Conservation (phyloP, 30 jellyfish, hydroid and myxozoan genomes). For the Pseudorhiza aurosa region DNA sequence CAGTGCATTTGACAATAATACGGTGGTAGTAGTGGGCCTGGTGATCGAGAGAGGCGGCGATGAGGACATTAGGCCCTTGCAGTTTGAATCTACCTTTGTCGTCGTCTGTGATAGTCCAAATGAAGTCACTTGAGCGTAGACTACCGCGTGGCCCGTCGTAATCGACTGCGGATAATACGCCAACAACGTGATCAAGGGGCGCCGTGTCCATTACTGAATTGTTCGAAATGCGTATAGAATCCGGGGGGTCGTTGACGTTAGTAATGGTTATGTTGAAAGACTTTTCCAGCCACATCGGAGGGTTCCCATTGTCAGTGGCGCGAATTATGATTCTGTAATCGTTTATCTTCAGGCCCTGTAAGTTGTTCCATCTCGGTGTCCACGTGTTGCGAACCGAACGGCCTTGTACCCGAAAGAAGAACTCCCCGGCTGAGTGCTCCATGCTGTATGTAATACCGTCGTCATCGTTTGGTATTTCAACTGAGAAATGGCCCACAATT, state of each 20-base stretch:
- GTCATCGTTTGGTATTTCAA: slow-evolving; percentile 8
- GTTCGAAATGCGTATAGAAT: slow-evolving; percentile 60
- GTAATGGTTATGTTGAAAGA: slow-evolving; percentile 44
- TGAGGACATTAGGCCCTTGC: slow-evolving; percentile 60
- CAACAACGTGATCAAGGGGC: slow-evolving; percentile 58
- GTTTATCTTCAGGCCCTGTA: slow-evolving; percentile 31
- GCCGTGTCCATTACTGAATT: slow-evolving; percentile 68
- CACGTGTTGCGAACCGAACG: slow-evolving; percentile 49
- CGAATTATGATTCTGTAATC: slow-evolving; percentile 50
- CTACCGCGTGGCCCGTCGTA: slow-evolving; percentile 74
- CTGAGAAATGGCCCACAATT: slow-evolving; percentile 69
- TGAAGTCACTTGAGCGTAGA: slow-evolving; percentile 63
- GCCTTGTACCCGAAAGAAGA: slow-evolving; percentile 47
- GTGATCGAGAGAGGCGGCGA: slow-evolving; percentile 41
- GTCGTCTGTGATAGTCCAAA: slow-evolving; percentile 68
- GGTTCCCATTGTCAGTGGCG: slow-evolving; percentile 81
- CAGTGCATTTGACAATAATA: slow-evolving; percentile 75
- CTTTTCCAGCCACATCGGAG: slow-evolving; percentile 74
- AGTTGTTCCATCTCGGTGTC: slow-evolving; percentile 68
- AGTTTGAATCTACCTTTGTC: slow-evolving; percentile 57
- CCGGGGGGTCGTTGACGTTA: slow-evolving; percentile 91
- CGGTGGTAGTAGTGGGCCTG: slow-evolving; percentile 51
- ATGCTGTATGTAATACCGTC: slow-evolving; percentile 47
- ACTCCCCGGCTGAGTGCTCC: slow-evolving; percentile 51
- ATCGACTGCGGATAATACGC: slow-evolving; percentile 84